Evolutionary conservation across 1,140 invertebrate genomes (phyloP), one percentile per base, ranked within the genome.

Genomic region (Anthonomus grandis): DNA sequence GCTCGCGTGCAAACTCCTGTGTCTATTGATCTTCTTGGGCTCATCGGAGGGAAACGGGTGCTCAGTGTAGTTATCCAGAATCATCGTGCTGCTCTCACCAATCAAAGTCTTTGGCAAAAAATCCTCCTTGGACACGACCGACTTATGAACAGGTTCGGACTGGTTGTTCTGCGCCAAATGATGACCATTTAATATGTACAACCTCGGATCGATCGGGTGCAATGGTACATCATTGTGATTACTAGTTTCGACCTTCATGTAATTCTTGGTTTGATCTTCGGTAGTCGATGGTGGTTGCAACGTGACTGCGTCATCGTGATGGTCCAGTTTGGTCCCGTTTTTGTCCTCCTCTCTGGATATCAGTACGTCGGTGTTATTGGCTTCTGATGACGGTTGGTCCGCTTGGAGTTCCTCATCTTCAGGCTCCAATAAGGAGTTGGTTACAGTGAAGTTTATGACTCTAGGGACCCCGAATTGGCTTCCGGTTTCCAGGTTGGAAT

Each of bases 161-260:
- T 65, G 48, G 37, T 66, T 66, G 47, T 65, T 63, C 13, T n/a
- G n/a, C n/a, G n/a, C n/a, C n/a, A n/a, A n/a, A n/a, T n/a, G 42
- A 12, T 59, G 41, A n/a, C 54, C 42, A 36, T 68, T 67, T 0
- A 67, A 47, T 4, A 55, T 21, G 38, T 67, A 62, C 6, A 67
- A 57, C 36, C 61, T 57, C 13, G 67, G 62, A 45, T 69, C 67
- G 17, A 67, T 65, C 10, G 36, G 45, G 4, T 53, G 47, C n/a
- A n/a, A n/a, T n/a, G n/a, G n/a, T n/a, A n/a, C n/a, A n/a, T n/a
- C n/a, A n/a, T n/a, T n/a, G n/a, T n/a, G n/a, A n/a, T n/a, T n/a
- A n/a, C n/a, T n/a, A n/a, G n/a, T n/a, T n/a, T n/a, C n/a, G n/a
- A n/a, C n/a, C 46, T 34, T 31, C 18, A 15, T 17, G 8, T 21